Evolutionary conservation across 2,797 vertebrate genomes (phyloP).

Genomic region (Macrochelys suwanniensis): DNA sequence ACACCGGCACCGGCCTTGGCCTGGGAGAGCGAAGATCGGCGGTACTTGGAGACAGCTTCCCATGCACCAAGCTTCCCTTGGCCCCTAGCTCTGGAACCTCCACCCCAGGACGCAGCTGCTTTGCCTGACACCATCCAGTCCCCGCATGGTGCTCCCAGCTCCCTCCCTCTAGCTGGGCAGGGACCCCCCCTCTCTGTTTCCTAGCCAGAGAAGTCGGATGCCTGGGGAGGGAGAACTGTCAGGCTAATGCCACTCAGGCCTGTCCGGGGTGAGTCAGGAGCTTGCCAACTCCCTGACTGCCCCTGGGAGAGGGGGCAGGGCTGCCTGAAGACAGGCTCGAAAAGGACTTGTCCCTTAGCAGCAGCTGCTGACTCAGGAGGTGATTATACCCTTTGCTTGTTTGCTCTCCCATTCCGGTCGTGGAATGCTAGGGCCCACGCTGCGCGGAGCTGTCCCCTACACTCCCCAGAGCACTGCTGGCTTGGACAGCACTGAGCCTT

Average conservation of each 20-base stretch:
- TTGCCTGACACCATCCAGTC: too few species aligned
- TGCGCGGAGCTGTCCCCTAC: not conserved
- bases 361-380: not conserved
- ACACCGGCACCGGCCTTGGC: too few species aligned
- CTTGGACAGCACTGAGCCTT: too few species aligned
- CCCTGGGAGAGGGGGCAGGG: not conserved
- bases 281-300: not conserved
- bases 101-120: not conserved
- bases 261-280: not conserved
- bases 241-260: too few species aligned
- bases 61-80: too few species aligned
- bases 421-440: too few species aligned
- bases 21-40: too few species aligned
- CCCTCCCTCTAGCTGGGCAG: too few species aligned
- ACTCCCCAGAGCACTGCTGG: not conserved
- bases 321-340: not conserved
- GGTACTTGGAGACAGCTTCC: too few species aligned
- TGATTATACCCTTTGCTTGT: not conserved
- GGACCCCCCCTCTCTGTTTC: not conserved
- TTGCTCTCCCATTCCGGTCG: not conserved
- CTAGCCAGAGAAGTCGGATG: not conserved
- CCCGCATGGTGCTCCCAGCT: too few species aligned
- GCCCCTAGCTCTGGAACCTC: not conserved
- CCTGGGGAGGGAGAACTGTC: not conserved
- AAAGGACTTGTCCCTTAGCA: not conserved